Conservation (phyloP, 2,113 vertebrate species). For the Acanthisitta chloris region DNA sequence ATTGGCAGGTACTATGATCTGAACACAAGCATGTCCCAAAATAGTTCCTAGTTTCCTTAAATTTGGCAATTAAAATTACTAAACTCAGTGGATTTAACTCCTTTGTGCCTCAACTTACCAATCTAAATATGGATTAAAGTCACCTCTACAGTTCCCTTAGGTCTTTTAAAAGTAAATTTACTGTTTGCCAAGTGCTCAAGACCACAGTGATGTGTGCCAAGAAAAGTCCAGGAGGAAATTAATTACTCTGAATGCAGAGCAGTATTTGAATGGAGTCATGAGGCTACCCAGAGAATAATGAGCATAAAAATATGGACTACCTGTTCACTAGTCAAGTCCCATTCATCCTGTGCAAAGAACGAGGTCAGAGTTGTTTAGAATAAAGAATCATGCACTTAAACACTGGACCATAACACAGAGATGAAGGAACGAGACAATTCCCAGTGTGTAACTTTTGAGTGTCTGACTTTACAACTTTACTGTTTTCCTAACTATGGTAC, state of each 20-base stretch:
- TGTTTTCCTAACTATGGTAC: not conserved
- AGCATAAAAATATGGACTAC: not conserved
- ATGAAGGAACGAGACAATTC: not conserved
- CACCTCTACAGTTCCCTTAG: not conserved
- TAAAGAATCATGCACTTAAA: not conserved
- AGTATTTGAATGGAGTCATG: not conserved
- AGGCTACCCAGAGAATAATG: not conserved
- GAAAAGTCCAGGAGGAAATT: constrained; percentile 1
- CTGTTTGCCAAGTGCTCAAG: not conserved
- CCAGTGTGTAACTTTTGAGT: rapidly evolving
- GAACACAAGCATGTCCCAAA: not conserved
- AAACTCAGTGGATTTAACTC: not conserved
- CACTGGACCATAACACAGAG: not conserved
- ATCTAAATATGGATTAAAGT: not conserved
- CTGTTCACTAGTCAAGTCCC: not conserved
- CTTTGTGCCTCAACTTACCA: not conserved
- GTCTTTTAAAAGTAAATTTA: not conserved
- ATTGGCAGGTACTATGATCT: not conserved
- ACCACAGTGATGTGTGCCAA: not conserved
- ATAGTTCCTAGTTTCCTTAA: not conserved
- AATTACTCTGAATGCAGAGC: not conserved
- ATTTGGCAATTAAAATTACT: not conserved
- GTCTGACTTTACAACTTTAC: not conserved
- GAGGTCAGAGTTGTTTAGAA: not conserved
- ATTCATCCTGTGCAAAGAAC: not conserved